Percentiles rank a stretch among this genome's conserved stretches.
These are phyloP conservation scores for Idaea biselata DNA, from an alignment of 2,888 invertebrate genomes.

Conservation along the genomic window DNA sequence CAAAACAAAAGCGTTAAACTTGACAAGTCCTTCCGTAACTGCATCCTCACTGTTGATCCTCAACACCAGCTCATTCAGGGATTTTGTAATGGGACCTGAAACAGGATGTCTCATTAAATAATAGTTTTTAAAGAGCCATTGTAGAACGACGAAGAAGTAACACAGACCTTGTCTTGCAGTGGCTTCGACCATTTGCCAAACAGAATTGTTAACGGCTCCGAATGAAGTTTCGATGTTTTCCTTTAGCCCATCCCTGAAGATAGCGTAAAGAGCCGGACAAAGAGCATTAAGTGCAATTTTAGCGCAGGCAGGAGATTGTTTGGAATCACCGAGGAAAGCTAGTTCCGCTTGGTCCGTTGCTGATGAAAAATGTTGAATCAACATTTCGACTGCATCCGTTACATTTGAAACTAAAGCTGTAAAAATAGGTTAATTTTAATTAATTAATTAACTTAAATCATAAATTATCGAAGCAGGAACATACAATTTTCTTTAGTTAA, in stretches of 20 bases:
- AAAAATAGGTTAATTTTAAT: constrained; percentile 33
- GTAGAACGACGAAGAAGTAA: constrained; percentile 7
- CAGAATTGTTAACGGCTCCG: constrained; percentile 91
- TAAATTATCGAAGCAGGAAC: constrained; percentile 5
- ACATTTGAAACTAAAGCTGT: constrained; percentile 86
- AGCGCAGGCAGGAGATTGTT: constrained; percentile 83
- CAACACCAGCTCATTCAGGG: constrained; percentile 90
- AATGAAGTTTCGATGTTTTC: constrained; percentile 91
- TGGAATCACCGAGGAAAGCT: constrained; percentile 80
- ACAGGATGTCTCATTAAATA: constrained; percentile 4
- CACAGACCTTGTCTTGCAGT: constrained; percentile 88
- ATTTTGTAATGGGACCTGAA: constrained; percentile 88
- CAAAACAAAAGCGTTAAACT: constrained; percentile 93
- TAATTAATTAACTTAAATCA: not conserved
- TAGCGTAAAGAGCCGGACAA: constrained; percentile 91
- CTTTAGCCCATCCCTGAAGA: constrained; percentile 92
- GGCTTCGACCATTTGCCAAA: constrained; percentile 94
- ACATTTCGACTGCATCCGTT: constrained; percentile 86
- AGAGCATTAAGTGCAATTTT: constrained; percentile 87
- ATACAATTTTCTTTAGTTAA: not conserved
- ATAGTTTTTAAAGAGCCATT: constrained; percentile 5
- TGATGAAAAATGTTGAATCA: constrained; percentile 86
- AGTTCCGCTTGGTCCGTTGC: constrained; percentile 83
- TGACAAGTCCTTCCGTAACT: constrained; percentile 90
- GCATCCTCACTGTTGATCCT: constrained; percentile 91